Evolutionary conservation across 2,113 vertebrate genomes (phyloP).

Genomic region (Mola mola): DNA sequence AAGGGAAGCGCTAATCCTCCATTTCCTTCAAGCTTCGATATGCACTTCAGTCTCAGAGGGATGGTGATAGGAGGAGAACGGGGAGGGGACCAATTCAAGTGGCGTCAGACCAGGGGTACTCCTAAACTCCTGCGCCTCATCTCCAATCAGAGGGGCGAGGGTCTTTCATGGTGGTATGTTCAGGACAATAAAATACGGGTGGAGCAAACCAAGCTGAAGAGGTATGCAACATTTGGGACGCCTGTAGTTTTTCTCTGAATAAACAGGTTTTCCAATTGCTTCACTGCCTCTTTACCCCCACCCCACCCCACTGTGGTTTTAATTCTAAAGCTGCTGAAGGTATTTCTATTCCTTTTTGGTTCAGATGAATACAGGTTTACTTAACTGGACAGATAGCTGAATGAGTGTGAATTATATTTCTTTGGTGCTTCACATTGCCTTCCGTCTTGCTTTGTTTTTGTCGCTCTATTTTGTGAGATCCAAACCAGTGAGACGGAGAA

Average conservation of each 20-base stretch:
- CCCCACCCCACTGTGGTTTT: slow-evolving; percentile 56
- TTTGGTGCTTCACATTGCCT: slow-evolving; percentile 57
- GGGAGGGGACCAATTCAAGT: slow-evolving; percentile 51
- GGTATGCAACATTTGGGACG: slow-evolving; percentile 65
- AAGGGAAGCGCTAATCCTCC: slow-evolving; percentile 74
- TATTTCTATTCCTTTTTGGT: slow-evolving; percentile 55
- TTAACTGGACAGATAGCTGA: slow-evolving; percentile 41
- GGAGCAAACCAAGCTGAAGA: slow-evolving; percentile 50
- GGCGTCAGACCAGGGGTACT: slow-evolving; percentile 68
- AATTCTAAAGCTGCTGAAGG: slow-evolving; percentile 76
- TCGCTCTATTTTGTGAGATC: no score
- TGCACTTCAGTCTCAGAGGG: slow-evolving; percentile 56
- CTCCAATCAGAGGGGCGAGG: slow-evolving; percentile 46
- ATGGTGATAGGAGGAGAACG: slow-evolving; percentile 45
- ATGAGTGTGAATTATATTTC: slow-evolving; percentile 26
- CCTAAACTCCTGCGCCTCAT: slow-evolving; percentile 60
- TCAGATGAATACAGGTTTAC: slow-evolving; percentile 41
- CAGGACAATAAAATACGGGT: slow-evolving; percentile 37
- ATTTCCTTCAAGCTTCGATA: slow-evolving; percentile 35
- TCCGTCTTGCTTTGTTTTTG: slow-evolving; percentile 24
- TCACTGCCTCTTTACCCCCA: slow-evolving; percentile 55
- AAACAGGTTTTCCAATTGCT: slow-evolving; percentile 66
- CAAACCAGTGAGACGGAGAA: no score
- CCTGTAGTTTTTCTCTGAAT: slow-evolving; percentile 45
- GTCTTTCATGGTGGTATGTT: slow-evolving; percentile 47